A percentile compares a stretch with the other conserved stretches of the same genome.
phyloP scores from a whole-genome alignment of 1,140 invertebrate genomes.

The Bombus difficillimus region DNA sequence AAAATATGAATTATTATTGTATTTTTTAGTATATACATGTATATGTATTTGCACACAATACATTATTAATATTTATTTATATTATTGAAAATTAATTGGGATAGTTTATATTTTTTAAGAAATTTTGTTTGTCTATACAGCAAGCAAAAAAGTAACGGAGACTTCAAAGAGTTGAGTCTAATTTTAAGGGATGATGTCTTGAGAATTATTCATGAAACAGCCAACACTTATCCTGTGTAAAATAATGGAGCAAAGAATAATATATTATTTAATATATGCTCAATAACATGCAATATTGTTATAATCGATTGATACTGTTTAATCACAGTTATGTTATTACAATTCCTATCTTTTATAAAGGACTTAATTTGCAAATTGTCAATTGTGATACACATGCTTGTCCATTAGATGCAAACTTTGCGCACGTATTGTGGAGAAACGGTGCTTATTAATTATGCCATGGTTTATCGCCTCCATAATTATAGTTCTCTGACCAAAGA shows the following conservation, averaged over 20 bases:
- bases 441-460: slow-evolving; percentile 65
- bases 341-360: too few species aligned
- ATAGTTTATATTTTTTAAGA: too few species aligned
- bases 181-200: neutral
- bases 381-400: neutral
- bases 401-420: neutral
- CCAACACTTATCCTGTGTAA: too few species aligned
- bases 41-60: too few species aligned
- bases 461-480: slow-evolving; percentile 67
- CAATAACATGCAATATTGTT: neutral
- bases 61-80: too few species aligned
- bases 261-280: neutral
- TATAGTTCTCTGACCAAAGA: slow-evolving; percentile 36
- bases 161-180: neutral
- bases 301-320: neutral
- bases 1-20: neutral
- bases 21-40: too few species aligned
- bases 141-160: too few species aligned
- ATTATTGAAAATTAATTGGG: too few species aligned
- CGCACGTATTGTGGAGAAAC: neutral
- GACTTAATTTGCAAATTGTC: slow-evolving; percentile 19
- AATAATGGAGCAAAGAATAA: neutral
- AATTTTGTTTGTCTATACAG: too few species aligned
- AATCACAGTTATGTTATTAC: neutral
- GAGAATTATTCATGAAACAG: neutral